Conservation (phyloP, 2,888 invertebrate genomes). For the Hemaris fuciformis region DNA sequence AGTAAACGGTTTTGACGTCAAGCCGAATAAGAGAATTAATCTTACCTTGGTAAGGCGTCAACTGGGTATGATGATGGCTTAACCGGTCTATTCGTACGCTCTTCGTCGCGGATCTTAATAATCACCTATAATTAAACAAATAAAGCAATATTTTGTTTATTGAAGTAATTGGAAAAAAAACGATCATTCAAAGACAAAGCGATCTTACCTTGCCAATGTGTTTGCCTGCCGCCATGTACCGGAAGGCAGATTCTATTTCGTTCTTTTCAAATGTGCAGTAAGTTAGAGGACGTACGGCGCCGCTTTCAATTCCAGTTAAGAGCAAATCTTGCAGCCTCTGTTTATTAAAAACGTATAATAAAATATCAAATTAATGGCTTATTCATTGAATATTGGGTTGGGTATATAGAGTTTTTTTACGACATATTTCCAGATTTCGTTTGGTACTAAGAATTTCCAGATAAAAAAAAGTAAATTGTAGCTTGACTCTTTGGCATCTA, state of each 20-base stretch:
- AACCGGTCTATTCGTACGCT: constrained; percentile 47
- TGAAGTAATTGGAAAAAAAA: no score
- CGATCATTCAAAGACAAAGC: no score
- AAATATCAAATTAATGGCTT: no score
- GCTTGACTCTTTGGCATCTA: no score
- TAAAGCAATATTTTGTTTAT: no score
- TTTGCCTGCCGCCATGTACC: constrained; percentile 84
- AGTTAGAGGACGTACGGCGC: constrained; percentile 84
- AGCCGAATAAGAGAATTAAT: not conserved
- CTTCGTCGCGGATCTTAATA: constrained; percentile 77
- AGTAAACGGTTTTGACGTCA: not conserved
- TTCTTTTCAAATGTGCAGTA: constrained; percentile 81
- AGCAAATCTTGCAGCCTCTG: constrained; percentile 81
- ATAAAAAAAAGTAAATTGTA: no score
- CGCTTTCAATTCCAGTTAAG: constrained; percentile 81
- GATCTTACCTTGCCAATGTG: constrained; percentile 86
- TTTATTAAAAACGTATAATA: no score
- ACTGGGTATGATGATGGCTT: constrained; percentile 47
- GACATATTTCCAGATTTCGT: no score
- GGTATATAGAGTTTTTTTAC: no score
- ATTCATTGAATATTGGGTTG: no score
- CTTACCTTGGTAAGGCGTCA: constrained; percentile 68
- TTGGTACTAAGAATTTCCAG: no score
- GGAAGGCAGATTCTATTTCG: constrained; percentile 84
- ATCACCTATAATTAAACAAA: constrained; percentile 58